Evolutionary conservation across 2,797 vertebrate species (phyloP).

Genomic region (Epinephelus malabaricus): DNA sequence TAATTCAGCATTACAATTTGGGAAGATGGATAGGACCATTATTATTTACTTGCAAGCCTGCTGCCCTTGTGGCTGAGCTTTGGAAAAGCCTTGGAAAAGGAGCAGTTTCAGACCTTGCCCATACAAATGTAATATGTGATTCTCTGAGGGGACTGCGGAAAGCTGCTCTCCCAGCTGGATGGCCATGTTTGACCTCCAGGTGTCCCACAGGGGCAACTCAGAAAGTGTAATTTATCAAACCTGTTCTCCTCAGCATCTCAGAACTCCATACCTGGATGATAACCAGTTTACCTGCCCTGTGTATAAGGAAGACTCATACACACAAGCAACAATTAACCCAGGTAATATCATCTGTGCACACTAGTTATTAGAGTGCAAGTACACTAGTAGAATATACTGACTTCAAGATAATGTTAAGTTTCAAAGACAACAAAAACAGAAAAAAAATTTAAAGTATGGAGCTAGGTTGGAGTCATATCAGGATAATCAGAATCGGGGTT

Average conservation of each 20-base stretch:
- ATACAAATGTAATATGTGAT: slow-evolving; percentile 61
- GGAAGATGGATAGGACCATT: slow-evolving; percentile 72
- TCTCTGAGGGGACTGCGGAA: slow-evolving; percentile 43
- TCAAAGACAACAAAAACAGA: background rate
- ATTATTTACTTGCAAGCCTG: slow-evolving; percentile 61
- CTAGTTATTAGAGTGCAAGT: background rate
- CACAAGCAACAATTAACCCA: background rate
- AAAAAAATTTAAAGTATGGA: background rate
- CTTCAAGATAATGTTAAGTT: background rate
- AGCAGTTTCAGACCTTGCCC: slow-evolving; percentile 51
- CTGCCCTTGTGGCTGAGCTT: slow-evolving; percentile 56
- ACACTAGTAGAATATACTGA: background rate
- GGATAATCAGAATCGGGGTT: too few relatives aligned
- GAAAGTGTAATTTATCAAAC: slow-evolving; percentile 71
- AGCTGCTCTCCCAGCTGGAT: slow-evolving; percentile 37
- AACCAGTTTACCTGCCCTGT: slow-evolving; percentile 20
- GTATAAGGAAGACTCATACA: background rate
- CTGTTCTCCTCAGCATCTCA: slow-evolving; percentile 29
- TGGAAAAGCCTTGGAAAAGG: slow-evolving; percentile 53
- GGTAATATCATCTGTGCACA: slow-evolving; percentile 2
- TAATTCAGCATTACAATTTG: slow-evolving; percentile 62
- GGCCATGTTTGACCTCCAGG: slow-evolving; percentile 67
- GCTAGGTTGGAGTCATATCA: background rate
- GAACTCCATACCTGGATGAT: slow-evolving; percentile 9
- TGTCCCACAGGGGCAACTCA: slow-evolving; percentile 49